These are phyloP conservation scores for Chaetura pelagica DNA, from an alignment of 2,113 vertebrate genomes.

Conservation along the genomic window DNA sequence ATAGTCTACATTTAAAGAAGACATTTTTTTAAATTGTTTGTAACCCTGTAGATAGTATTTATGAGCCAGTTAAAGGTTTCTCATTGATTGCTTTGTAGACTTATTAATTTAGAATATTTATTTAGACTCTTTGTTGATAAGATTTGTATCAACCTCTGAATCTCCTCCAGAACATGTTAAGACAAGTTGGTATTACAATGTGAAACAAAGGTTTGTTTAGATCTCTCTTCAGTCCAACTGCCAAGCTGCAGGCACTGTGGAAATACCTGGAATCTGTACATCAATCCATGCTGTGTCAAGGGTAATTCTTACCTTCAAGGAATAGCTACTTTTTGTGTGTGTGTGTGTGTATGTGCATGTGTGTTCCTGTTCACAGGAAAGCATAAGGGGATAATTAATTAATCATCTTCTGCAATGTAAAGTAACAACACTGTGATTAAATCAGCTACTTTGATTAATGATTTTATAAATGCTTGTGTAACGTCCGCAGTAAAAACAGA, in stretches of 20 bases:
- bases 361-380: not conserved
- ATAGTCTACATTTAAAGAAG: not conserved
- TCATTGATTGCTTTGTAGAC: not conserved
- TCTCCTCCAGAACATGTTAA: not conserved
- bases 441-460: not conserved
- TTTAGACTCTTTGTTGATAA: not conserved
- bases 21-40: not conserved
- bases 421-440: not conserved
- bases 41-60: not conserved
- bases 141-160: not conserved
- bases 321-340: not conserved
- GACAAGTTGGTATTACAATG: not conserved
- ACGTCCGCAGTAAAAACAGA: not conserved
- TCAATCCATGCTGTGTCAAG: not conserved
- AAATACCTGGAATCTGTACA: constrained; percentile 6
- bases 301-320: not conserved
- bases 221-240: not conserved
- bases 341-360: not conserved
- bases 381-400: not conserved
- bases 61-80: not conserved
- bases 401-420: not conserved
- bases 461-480: not conserved
- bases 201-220: constrained; percentile 19
- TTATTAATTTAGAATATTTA: not conserved
- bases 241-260: not conserved